Evolutionary conservation across 2,797 vertebrate species (phyloP).

Genomic region (Halcyon badia): DNA sequence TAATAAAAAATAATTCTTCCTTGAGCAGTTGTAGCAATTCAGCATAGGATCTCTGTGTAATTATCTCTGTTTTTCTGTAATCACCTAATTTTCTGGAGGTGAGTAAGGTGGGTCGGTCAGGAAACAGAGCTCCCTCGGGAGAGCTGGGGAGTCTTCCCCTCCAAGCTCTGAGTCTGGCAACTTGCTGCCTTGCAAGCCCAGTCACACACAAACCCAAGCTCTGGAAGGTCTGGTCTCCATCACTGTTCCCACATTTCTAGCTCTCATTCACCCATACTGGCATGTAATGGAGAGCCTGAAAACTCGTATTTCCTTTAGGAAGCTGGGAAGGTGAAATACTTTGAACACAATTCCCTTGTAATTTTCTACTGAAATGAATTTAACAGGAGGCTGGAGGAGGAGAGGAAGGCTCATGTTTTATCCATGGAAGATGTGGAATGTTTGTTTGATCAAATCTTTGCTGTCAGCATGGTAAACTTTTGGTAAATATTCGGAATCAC

Average conservation of each 20-base stretch:
- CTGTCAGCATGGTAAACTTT: background rate
- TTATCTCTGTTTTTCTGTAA: background rate
- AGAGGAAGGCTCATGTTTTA: fast-evolving
- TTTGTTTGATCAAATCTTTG: background rate
- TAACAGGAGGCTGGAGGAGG: background rate
- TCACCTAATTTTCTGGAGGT: background rate
- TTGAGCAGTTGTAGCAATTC: background rate
- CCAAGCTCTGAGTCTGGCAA: fast-evolving
- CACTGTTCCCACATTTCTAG: background rate
- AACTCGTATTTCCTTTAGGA: background rate
- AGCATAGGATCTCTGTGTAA: background rate
- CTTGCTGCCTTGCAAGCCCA: fast-evolving
- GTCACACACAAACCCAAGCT: fast-evolving
- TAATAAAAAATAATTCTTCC: background rate
- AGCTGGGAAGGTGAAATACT: background rate
- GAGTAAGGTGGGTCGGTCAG: background rate
- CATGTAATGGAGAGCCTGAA: background rate
- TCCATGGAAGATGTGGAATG: background rate
- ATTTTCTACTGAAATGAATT: background rate
- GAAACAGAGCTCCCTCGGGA: background rate
- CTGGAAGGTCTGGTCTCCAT: background rate
- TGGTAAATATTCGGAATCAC: background rate
- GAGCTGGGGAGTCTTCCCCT: background rate
- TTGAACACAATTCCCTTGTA: background rate
- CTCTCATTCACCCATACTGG: background rate